Evolutionary conservation across 2,797 vertebrate genomes (phyloP).

Genomic region (Crypturellus tataupa): DNA sequence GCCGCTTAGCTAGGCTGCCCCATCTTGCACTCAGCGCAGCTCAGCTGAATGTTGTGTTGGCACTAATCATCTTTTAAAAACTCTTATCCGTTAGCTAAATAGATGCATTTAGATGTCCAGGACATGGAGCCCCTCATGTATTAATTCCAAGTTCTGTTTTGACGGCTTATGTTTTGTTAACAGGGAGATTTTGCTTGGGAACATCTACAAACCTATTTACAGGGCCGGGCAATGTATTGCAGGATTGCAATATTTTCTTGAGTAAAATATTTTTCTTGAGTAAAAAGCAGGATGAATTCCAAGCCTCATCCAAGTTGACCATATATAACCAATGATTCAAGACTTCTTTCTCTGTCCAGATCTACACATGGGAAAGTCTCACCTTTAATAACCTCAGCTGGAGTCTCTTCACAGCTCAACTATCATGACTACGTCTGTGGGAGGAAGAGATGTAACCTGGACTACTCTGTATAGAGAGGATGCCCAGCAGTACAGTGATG

Average conservation of each 20-base stretch:
- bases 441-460: neutral
- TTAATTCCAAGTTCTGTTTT: neutral
- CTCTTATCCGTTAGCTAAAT: neutral
- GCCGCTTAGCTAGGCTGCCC: neutral
- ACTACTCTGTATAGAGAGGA: neutral
- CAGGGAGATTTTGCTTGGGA: neutral
- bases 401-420: neutral
- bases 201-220: neutral
- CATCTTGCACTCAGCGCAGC: neutral
- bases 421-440: neutral
- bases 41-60: conserved; percentile 3
- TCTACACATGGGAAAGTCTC: neutral
- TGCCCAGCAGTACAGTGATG: fast-evolving
- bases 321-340: neutral
- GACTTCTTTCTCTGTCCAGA: neutral
- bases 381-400: neutral
- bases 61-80: neutral
- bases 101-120: neutral
- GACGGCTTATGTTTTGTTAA: neutral
- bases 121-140: neutral
- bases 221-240: conserved; percentile 10
- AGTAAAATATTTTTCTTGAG: conserved; percentile 46
- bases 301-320: fast-evolving
- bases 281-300: conserved; percentile 5
- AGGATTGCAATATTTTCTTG: conserved; percentile 46